Evolutionary conservation across 2,797 vertebrate species (phyloP), one percentile per base, ranked within the genome.

Genomic region (Pangasius djambal): DNA sequence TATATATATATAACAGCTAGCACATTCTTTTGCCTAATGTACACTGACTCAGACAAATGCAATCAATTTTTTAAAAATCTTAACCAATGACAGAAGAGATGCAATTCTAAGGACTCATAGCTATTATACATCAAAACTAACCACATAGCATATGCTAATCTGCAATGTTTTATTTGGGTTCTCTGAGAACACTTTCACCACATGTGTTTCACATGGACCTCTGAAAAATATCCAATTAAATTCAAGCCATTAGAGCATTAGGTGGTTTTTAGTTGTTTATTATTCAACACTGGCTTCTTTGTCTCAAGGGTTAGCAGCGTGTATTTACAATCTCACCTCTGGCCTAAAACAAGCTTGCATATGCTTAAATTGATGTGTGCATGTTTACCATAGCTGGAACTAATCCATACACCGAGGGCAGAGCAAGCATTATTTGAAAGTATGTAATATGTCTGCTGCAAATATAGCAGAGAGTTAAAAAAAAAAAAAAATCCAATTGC

Each of bases 281-380:
- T 61, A 82, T 61, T 82, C 34, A 63, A 16, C 22, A 15, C 22
- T 28, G 12, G 57, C 22, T 82, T 61, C 20, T 59, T 82, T 61
- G 77, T 79, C 16, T 61, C 8, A 82, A 61, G 2, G 18, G 55
- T 40, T 61, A 61, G 79, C 79, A 82, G 79, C 10, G 0, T 57
- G 77, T 83, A 37, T 59, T 82, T 82, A 59, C 67, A 70, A 55
- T 87, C 48, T 40, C 63, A 90, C 87, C 84, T 90, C 37, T 83
- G 88, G 77, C 61, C 22, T 79, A 40, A 89, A 88, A 50, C 55
- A 86, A 84, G 31, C 86, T 85, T 86, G 84, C 61, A 83, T 87
- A 34, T 88, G 75, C 87, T 85, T 89, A 75, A 67, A 75, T 87
- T 48, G n/a, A 65, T 25, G 16, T 59, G 59, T 79, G 63, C 57